Base-by-base conservation (phyloP, 1,140 invertebrate species). In the Delia radicum region DNA sequence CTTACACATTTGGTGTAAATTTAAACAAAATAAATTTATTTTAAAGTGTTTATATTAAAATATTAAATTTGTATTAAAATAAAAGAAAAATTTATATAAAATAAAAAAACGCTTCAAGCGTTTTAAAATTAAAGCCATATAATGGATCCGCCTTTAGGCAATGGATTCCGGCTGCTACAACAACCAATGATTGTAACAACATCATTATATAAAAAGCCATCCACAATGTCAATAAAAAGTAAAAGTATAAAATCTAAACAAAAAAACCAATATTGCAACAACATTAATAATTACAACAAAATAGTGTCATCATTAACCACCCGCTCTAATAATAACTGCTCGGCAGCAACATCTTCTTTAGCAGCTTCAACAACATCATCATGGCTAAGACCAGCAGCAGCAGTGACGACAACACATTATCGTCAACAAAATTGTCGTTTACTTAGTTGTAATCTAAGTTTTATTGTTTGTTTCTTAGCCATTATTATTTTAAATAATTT, bases 401-500 rank as follows among this genome's bases (percentile, higher is more conserved):
- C 65, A 69, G n/a, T 31, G n/a, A 55, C 18, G 48, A 6, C 48
- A 4, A n/a, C n/a, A n/a, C n/a, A n/a, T n/a, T n/a, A n/a, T n/a
- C n/a, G n/a, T n/a, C n/a, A n/a, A n/a, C n/a, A n/a, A n/a, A 55
- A 5, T 48, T 15, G n/a, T 21, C 48, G 48, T 55, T 7, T 21
- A 21, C 21, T 55, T 7, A 55, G 48, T n/a, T 55, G 65, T 27
- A 69, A 33, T 33, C n/a, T 69, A 33, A 69, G 65, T 69, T 69
- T 69, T 69, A 26, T 69, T 33, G 29, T 69, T 18, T 21, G 29
- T 8, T 33, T 69, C n/a, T 21, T 69, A 33, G 65, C 65, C 65
- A 21, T 69, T n/a, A 29, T 69, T 69, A 69, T 69, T 69, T 69
- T 69, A 33, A 69, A 69, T 69, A 69, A 69, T 33, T 69, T 69